Conservation (phyloP, 2,113 vertebrate species). For the Cyrtonyx montezumae region DNA sequence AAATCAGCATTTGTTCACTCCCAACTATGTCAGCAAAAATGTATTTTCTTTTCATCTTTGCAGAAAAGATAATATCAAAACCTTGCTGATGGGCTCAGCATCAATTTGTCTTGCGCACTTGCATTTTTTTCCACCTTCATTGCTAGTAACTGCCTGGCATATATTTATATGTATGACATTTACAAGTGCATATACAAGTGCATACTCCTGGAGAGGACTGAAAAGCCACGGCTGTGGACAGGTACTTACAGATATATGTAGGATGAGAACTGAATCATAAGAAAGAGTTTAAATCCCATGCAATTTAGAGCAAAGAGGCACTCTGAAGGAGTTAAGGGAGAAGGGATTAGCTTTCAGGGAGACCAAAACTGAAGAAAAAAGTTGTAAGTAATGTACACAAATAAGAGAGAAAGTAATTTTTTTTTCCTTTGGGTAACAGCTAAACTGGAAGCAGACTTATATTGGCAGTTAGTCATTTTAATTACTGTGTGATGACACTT, state of each 20-base stretch:
- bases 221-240: not conserved
- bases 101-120: not conserved
- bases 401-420: not conserved
- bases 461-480: slow-evolving; percentile 70
- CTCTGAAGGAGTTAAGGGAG: not conserved
- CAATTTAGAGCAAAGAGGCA: not conserved
- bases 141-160: not conserved
- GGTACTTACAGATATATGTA: not conserved
- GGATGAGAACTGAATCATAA: not conserved
- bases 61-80: not conserved
- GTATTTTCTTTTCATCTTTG: slow-evolving; percentile 48
- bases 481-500: slow-evolving; percentile 69
- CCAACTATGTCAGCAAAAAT: slow-evolving; percentile 48
- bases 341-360: not conserved
- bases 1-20: slow-evolving; percentile 31
- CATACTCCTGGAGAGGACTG: slow-evolving; percentile 17
- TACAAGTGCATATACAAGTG: slow-evolving; percentile 15
- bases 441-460: slow-evolving; percentile 37
- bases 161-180: slow-evolving; percentile 1
- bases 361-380: not conserved
- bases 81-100: not conserved
- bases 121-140: slow-evolving; percentile 21
- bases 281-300: not conserved
- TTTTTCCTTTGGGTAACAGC: slow-evolving; percentile 1
- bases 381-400: not conserved